phyloP scores from a whole-genome alignment of 2,113 vertebrate species.

The pig (Sus scrofa) region DNA sequence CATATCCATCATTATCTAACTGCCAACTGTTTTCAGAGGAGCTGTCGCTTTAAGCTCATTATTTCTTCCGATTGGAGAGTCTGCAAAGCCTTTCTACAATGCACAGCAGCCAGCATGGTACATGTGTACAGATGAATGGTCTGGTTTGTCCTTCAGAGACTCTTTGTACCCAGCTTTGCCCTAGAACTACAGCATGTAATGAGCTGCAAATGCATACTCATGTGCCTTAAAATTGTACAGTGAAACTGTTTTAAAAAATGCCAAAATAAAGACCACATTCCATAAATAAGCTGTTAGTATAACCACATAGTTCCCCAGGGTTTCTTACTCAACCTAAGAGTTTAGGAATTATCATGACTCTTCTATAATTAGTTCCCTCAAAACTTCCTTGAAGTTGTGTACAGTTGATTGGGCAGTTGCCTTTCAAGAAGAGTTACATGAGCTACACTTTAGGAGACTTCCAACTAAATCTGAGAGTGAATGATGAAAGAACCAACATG shows the following conservation, averaged over 20 bases:
- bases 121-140: conserved; percentile 86
- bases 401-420: conserved; percentile 40
- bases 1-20: conserved; percentile 89
- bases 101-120: conserved; percentile 85
- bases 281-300: conserved; percentile 63
- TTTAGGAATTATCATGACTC: conserved; percentile 54
- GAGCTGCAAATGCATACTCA: conserved; percentile 85
- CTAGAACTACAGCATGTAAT: conserved; percentile 85
- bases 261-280: conserved; percentile 63
- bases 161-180: conserved; percentile 85
- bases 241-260: conserved; percentile 66
- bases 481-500: conserved; percentile 65
- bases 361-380: conserved; percentile 61
- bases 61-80: conserved; percentile 87
- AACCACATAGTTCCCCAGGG: conserved; percentile 63
- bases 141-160: conserved; percentile 83
- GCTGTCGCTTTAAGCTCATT: conserved; percentile 90
- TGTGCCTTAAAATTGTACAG: conserved; percentile 76
- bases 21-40: conserved; percentile 89
- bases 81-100: conserved; percentile 84
- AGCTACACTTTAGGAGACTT: conserved; percentile 54
- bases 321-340: conserved; percentile 66
- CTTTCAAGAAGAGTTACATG: conserved; percentile 58
- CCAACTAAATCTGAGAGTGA: conserved; percentile 8
- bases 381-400: conserved; percentile 65